A percentile compares a stretch with the other conserved stretches of the same genome.
Evolutionary conservation across 1,140 invertebrate species (phyloP).

Genomic region (Oryctes rhinoceros): DNA sequence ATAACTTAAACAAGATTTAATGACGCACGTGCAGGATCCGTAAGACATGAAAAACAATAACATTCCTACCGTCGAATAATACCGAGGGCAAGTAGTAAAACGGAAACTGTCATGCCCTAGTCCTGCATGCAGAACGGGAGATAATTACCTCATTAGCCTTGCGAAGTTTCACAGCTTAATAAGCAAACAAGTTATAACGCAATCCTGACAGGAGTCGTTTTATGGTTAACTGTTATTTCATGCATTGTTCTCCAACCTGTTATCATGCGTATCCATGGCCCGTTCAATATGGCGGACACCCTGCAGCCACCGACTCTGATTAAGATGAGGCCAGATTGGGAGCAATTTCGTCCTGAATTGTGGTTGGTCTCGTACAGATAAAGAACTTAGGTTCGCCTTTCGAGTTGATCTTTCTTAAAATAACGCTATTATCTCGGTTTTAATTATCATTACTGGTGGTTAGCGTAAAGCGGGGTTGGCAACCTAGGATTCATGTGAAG

Average conservation of each 20-base stretch:
- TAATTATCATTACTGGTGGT: conserved; percentile 42
- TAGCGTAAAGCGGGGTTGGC: not conserved
- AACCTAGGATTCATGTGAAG: not conserved
- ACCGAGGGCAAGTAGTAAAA: not conserved
- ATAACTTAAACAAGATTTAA: no score
- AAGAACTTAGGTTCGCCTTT: conserved; percentile 40
- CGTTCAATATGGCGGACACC: conserved; percentile 44
- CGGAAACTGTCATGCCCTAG: not conserved
- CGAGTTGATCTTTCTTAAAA: conserved; percentile 34
- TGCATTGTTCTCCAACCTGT: conserved; percentile 48
- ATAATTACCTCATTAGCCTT: conserved; percentile 10
- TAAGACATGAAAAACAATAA: no score
- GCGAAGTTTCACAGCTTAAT: conserved; percentile 39
- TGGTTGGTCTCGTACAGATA: conserved; percentile 39
- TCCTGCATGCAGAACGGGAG: not conserved
- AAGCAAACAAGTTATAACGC: conserved; percentile 47
- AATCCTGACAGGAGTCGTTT: conserved; percentile 49
- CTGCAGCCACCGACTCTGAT: conserved; percentile 43
- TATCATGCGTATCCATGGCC: conserved; percentile 47
- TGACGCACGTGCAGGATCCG: no score
- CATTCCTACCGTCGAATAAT: not conserved
- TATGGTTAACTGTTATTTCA: conserved; percentile 50
- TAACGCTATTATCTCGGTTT: not conserved
- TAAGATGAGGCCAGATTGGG: conserved; percentile 47
- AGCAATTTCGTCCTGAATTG: conserved; percentile 43